These are phyloP conservation scores for Zoanthus gigantus DNA, from an alignment of 92 coral and sea anemone genomes.

Conservation along the genomic window DNA sequence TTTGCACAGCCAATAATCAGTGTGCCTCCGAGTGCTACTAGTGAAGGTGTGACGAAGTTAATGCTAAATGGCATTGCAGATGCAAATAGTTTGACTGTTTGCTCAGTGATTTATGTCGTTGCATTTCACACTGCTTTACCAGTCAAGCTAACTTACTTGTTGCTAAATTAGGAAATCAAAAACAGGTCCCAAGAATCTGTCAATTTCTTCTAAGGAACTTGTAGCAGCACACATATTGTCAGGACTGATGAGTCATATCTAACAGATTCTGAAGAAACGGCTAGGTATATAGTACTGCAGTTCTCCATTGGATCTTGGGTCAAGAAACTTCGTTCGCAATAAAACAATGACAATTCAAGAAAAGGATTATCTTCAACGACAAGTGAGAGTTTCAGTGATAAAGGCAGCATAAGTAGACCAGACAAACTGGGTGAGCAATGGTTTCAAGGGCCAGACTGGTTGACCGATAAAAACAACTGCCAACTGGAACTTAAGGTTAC, in stretches of 20 bases:
- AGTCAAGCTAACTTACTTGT: constrained; percentile 58
- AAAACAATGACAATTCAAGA: constrained; percentile 62
- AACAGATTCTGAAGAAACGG: constrained; percentile 16
- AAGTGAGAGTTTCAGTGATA: constrained; percentile 63
- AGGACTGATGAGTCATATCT: neutral
- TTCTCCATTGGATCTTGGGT: constrained; percentile 54
- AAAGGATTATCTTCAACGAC: constrained; percentile 50
- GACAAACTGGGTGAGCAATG: constrained; percentile 45
- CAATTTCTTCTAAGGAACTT: constrained; percentile 64
- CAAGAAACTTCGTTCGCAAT: constrained; percentile 62
- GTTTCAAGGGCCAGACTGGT: constrained; percentile 66
- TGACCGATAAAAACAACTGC: constrained; percentile 34
- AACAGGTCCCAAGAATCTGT: constrained; percentile 52
- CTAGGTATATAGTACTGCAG: constrained; percentile 66
- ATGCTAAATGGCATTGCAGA: constrained; percentile 67
- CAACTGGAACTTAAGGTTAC: constrained; percentile 61
- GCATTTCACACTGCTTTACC: constrained; percentile 43
- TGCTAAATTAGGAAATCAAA: constrained; percentile 44
- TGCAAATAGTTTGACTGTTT: constrained; percentile 66
- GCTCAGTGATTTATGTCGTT: constrained; percentile 52
- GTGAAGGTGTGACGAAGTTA: neutral
- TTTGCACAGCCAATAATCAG: constrained; percentile 33
- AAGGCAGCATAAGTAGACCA: constrained; percentile 60
- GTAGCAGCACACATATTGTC: constrained; percentile 61
- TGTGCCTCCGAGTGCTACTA: constrained; percentile 68